phyloP scores from a whole-genome alignment of 2,888 invertebrate species.

The Tineola bisselliella region DNA sequence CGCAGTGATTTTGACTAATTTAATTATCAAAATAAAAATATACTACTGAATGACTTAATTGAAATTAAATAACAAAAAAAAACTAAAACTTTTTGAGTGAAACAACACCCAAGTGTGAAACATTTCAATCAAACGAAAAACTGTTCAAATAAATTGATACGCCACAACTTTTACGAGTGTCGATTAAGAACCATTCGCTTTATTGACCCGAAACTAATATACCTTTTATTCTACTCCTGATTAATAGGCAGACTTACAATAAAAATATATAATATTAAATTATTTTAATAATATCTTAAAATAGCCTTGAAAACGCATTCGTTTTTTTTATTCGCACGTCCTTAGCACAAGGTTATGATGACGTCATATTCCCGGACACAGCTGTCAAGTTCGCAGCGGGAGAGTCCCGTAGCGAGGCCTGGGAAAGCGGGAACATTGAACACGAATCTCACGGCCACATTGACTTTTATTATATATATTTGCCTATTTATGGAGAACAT shows the following conservation, averaged over 20 bases:
- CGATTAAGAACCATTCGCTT: neutral
- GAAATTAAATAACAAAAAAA: too few relatives aligned
- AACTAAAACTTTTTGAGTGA: neutral
- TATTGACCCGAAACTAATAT: neutral
- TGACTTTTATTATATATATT: neutral
- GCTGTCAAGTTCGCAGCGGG: constrained; percentile 22
- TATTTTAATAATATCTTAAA: too few relatives aligned
- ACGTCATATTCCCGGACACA: constrained; percentile 27
- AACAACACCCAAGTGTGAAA: neutral
- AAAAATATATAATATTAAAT: too few relatives aligned
- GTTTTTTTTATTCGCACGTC: neutral
- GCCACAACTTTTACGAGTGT: neutral
- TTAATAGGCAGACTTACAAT: neutral
- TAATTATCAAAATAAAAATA: too few relatives aligned
- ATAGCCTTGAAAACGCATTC: too few relatives aligned
- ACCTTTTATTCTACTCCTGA: neutral
- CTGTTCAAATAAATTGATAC: neutral
- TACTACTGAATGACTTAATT: too few relatives aligned
- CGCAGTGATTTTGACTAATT: too few relatives aligned
- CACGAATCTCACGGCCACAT: neutral
- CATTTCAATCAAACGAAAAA: neutral
- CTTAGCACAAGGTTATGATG: neutral
- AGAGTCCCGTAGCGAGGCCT: constrained; percentile 22
- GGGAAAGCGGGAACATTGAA: constrained; percentile 38
- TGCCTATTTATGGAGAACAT: neutral